Base-by-base conservation (phyloP, 30 jellyfish, hydroid and myxozoan species). In the Chrysaora quinquecirrha region DNA sequence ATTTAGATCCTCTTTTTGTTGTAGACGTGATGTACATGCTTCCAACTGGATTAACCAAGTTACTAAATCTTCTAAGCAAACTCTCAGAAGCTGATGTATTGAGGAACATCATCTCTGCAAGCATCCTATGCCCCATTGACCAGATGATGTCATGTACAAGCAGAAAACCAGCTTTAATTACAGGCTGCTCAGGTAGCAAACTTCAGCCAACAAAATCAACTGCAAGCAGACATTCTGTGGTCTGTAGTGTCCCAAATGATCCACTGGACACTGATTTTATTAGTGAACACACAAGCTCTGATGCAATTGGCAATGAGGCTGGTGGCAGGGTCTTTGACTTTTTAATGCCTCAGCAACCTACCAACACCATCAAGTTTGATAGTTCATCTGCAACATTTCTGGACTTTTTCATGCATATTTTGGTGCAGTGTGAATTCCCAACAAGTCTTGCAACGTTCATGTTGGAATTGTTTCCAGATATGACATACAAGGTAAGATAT, bases 401-500 rank as follows among this genome's bases (percentile, higher is more conserved):
- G 47, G 95, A 90, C 22, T 77, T 62, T 69, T 52, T 90, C n/a
- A 90, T 90, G 96, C 89, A 73, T 18, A 32, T 68, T 24, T 54
- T 90, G 73, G 97, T 90, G 48, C 78, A 90, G 60, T 48, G 22
- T 68, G 90, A 74, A 25, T 90, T 90, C 46, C 93, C 97, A 30
- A 67, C 35, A 34, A 20, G 62, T 47, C 89, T 90, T 14, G 87
- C 97, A 1, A 90, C 97, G 12, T 78, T 90, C 83, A 75, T 90
- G 85, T 90, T 90, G 4, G 77, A 47, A 54, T 86, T 90, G 21
- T 87, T 90, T 9, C 97, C 97, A 24, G 87, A 83, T 23, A 66
- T 52, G 34, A 43, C 72, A 0, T 90, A 90, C 82, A 90, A 84
- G 95, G 97, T 84, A 30, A 48, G 75, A 0, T 19, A 38, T 3